Base-by-base conservation (phyloP, 2,113 vertebrate species). In the Chloroceryle aenea region DNA sequence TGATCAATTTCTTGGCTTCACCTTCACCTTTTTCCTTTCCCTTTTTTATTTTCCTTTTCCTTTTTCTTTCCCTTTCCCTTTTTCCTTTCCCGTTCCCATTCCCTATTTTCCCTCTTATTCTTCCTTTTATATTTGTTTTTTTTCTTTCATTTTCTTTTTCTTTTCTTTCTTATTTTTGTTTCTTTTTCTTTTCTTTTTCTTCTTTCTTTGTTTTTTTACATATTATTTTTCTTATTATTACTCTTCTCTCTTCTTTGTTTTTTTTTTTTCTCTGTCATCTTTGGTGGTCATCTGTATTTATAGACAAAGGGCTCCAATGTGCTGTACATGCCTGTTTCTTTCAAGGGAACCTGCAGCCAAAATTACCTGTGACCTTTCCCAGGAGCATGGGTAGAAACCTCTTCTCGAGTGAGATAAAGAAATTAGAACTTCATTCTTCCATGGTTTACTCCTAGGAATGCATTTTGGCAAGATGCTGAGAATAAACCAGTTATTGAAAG, bases 351-450 rank as follows among this genome's bases (percentile, higher is more conserved):
- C 92, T 96, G 92, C 76, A 96, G 96, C 79, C 87, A 78, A 97
- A 97, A 98, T 98, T 98, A 97, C 97, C 96, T 97, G 95, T 98
- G 98, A 98, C 98, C 98, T 98, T 98, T 98, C 98, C 97, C 98
- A 98, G 97, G 93, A 97, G 95, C 30, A 23, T 21, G 40, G 95
- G 94, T 91, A 97, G 97, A 97, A 97, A 97, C 85, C 84, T 93
- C 93, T 97, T 84, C 97, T 94, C 90, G 83, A 98, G 94, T 85
- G 94, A 96, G 94, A 98, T 98, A 98, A 98, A 98, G 96, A 98
- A 98, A 98, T 98, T 97, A 97, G 97, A 97, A 96, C 97, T 98
- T 97, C 92, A 97, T 97, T 98, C 98, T 98, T 98, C 98, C 96
- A 32, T 98, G 97, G 93, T 98, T 98, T 98, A 96, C 97, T 97